Base-by-base conservation (phyloP, 2,113 vertebrate species). In the Xerus inauris region DNA sequence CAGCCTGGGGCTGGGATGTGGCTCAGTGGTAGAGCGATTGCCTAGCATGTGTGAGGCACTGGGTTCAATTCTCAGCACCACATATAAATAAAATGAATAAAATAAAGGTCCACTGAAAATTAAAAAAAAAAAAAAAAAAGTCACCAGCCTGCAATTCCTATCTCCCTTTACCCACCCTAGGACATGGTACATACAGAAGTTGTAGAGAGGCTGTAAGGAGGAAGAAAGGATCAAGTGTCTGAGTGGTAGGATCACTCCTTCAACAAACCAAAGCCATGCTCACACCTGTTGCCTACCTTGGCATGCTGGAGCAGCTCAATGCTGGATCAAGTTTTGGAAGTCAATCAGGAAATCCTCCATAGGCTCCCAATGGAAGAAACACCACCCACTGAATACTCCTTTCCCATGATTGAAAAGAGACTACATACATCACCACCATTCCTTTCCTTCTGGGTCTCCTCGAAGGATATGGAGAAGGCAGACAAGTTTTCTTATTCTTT, bases 241-340 rank as follows among this genome's bases (percentile, higher is more conserved):
- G 57, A n/a, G 28, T 6, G 59, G 59, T 38, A 93, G 89, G 72
- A 83, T 47, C 45, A 64, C 17, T 81, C 88, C 67, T 91, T 89
- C 77, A 87, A 90, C 72, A 94, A 94, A 92, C 85, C 82, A 89
- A 85, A 91, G 24, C 69, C 64, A 93, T 14, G 81, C 40, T 91
- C 35, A 75, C 49, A 96, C 81, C 69, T 92, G 47, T 92, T 88
- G 91, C 95, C 94, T 96, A 97, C 96, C 96, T 96, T 95, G 57
- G 59, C 89, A 94, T 47, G 75, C 45, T 65, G 64, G 71, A 47
- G 32, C 87, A 96, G 93, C 91, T 96, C 89, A 97, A 84, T 90
- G 75, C 49, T 89, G 89, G 76, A 85, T 64, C 77, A 87, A 92
- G 82, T 89, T 87, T 92, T 94, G 89, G 88, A 95, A 96, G 89